Evolutionary conservation across 2,888 invertebrate genomes (phyloP).

Genomic region (Alloscopus bannaensis): DNA sequence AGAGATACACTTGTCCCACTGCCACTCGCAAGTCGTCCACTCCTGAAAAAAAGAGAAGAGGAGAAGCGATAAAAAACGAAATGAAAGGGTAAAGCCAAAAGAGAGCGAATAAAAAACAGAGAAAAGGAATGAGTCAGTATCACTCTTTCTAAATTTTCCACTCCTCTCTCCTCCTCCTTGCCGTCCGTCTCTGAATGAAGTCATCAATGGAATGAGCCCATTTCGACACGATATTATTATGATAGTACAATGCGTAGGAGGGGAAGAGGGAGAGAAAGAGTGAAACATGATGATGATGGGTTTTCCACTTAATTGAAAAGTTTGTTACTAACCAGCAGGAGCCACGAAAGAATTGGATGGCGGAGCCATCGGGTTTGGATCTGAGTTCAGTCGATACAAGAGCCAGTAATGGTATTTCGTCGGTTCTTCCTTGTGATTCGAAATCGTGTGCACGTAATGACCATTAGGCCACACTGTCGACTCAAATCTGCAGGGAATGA

Average conservation of each 20-base stretch:
- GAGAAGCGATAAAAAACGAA: slow-evolving; percentile 51
- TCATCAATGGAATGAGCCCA: too few species aligned
- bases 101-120: neutral
- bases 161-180: too few species aligned
- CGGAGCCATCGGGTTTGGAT: slow-evolving; percentile 87
- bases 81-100: too few species aligned
- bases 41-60: too few species aligned
- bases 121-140: neutral
- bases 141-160: too few species aligned
- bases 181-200: too few species aligned
- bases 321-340: slow-evolving; percentile 84
- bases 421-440: slow-evolving; percentile 86
- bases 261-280: too few species aligned
- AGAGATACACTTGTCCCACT: slow-evolving; percentile 91
- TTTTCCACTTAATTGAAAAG: slow-evolving; percentile 50
- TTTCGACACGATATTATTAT: too few species aligned
- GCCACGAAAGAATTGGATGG: slow-evolving; percentile 92
- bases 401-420: slow-evolving; percentile 93
- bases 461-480: slow-evolving; percentile 95
- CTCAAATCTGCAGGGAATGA: slow-evolving; percentile 81
- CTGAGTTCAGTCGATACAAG: slow-evolving; percentile 86
- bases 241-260: too few species aligned
- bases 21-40: slow-evolving; percentile 91
- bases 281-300: too few species aligned
- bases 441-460: slow-evolving; percentile 92